These are phyloP conservation scores for Scaptomyza pallida DNA, from an alignment of 1,140 invertebrate genomes.

Conservation along the genomic window DNA sequence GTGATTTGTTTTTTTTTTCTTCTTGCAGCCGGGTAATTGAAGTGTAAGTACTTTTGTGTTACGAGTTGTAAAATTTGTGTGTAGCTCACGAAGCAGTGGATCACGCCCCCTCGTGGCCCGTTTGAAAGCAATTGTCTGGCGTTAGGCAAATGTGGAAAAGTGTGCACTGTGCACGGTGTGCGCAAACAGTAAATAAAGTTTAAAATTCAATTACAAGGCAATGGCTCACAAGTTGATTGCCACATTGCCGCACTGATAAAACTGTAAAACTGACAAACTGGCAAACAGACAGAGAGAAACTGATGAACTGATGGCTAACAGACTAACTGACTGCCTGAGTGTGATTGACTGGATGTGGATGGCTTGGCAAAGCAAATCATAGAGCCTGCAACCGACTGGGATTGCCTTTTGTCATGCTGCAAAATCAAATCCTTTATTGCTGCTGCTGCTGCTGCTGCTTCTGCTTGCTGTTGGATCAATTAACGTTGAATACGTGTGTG, in stretches of 20 bases:
- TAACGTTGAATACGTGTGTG: constrained; percentile 77
- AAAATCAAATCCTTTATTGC: constrained; percentile 83
- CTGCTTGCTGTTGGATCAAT: constrained; percentile 81
- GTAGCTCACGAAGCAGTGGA: not conserved
- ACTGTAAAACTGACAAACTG: constrained; percentile 14
- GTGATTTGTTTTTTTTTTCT: not conserved
- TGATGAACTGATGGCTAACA: constrained; percentile 14
- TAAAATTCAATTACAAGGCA: constrained; percentile 81
- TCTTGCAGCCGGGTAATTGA: constrained; percentile 72
- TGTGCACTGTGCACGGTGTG: constrained; percentile 34
- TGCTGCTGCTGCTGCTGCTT: constrained; percentile 46
- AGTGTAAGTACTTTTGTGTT: constrained; percentile 69
- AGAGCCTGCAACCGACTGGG: constrained; percentile 48
- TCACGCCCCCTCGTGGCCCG: constrained; percentile 17
- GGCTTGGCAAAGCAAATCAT: constrained; percentile 58
- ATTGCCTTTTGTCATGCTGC: constrained; percentile 72
- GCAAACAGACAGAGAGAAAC: constrained; percentile 10
- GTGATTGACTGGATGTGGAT: constrained; percentile 26
- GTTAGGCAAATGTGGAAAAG: constrained; percentile 47
- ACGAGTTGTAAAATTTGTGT: constrained; percentile 30
- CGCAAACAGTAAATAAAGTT: constrained; percentile 77
- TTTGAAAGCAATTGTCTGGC: constrained; percentile 50
- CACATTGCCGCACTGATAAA: constrained; percentile 25
- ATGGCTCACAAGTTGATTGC: constrained; percentile 73
- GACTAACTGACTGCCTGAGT: constrained; percentile 29